These are phyloP conservation scores for Smutsia gigantea DNA, from an alignment of 2,797 vertebrate species.

Conservation along the genomic window DNA sequence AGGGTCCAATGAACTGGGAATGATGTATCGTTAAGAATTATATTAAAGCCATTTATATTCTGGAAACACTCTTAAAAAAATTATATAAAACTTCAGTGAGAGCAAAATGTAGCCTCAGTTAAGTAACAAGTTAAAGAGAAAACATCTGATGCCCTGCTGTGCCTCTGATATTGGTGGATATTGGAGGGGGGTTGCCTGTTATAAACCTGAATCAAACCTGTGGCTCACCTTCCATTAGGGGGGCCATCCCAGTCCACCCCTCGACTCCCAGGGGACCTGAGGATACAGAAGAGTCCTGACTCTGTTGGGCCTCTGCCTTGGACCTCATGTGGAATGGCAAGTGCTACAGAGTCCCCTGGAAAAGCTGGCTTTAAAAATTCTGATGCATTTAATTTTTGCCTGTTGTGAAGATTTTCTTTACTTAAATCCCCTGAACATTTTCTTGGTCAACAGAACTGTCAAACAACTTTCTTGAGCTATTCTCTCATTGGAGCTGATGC, in stretches of 20 bases:
- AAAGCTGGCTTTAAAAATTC: neutral
- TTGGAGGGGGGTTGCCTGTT: neutral
- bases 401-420: neutral
- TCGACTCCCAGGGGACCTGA: neutral
- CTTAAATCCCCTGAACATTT: neutral
- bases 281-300: neutral
- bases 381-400: neutral
- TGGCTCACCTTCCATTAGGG: neutral
- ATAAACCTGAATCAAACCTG: neutral
- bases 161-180: neutral
- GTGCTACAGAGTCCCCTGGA: neutral
- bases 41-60: neutral
- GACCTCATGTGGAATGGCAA: neutral
- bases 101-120: neutral
- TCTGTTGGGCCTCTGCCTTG: neutral
- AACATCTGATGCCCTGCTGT: neutral
- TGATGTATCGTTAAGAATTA: neutral
- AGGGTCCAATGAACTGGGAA: neutral
- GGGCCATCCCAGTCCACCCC: no score
- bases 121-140: neutral
- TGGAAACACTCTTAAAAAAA: constrained; percentile 2
- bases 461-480: neutral
- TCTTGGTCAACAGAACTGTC: neutral
- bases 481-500: neutral
- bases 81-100: neutral